Percentiles rank a stretch among this genome's conserved stretches.
Evolutionary conservation across 1,140 invertebrate species (phyloP).

Genomic region (Hyles euphorbiae): DNA sequence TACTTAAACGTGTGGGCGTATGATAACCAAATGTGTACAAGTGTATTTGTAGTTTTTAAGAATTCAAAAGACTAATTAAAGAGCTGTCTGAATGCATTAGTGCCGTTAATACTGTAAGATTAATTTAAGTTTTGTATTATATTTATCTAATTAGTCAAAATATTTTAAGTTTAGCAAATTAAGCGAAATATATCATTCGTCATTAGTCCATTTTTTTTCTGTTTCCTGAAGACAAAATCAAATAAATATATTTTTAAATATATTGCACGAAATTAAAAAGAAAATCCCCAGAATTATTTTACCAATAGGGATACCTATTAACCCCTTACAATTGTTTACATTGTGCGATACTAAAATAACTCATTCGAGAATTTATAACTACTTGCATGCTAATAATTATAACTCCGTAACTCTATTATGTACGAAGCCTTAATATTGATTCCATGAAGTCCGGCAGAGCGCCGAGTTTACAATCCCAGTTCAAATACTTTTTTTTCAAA

Average conservation of each 20-base stretch:
- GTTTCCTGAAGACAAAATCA: no score
- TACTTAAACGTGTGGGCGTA: neutral
- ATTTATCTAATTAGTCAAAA: constrained; percentile 8
- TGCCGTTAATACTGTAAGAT: constrained; percentile 17
- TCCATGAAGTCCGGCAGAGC: no score
- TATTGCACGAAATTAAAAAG: no score
- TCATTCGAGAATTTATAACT: no score
- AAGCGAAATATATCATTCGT: constrained; percentile 4
- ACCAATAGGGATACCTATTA: neutral
- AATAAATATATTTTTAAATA: no score
- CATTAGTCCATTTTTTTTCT: neutral
- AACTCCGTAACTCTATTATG: no score
- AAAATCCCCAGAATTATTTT: neutral
- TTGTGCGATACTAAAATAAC: no score
- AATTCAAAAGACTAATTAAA: constrained; percentile 21
- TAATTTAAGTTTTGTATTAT: constrained; percentile 21
- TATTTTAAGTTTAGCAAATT: constrained; percentile 3
- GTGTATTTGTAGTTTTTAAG: constrained; percentile 15
- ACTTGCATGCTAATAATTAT: no score
- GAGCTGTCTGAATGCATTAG: constrained; percentile 19
- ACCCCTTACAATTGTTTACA: no score
- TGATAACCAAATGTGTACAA: constrained; percentile 5
- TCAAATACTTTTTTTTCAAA: no score
- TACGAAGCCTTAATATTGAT: no score
- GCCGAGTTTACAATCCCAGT: no score